Evolutionary conservation across 2,888 invertebrate genomes (phyloP), one percentile per base, ranked within the genome.

Genomic region (Branchellion lobata): DNA sequence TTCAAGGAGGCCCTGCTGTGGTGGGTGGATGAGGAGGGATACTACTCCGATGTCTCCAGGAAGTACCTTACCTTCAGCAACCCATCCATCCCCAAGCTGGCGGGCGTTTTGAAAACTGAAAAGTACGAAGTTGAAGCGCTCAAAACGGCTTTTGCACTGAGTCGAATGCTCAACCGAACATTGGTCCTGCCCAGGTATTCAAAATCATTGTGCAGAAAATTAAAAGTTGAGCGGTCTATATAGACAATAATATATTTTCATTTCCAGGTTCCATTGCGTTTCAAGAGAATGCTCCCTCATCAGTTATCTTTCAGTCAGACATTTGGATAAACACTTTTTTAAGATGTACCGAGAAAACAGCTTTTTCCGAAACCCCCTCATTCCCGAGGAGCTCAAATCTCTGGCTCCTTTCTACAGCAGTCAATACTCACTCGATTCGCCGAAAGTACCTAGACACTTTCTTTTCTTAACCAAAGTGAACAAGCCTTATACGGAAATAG

Each of bases 111-210:
- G 24, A 78, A 53, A 3, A 29, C 31, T 31, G 27, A 33, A 0
- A 31, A 36, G 24, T 31, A 40, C 31, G 80, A 77, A 71, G 21
- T 78, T 14, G 24, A 61, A 11, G 81, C 80, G 21, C 53, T 81
- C 14, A 77, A 77, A 24, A 68, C 61, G 2, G 81, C 76, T 1
- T 75, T 81, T 5, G 77, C 68, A n/a, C 36, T 81, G 0, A 71
- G 78, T 29, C 36, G 71, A 11, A 75, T 81, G n/a, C 73, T 80
- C 21, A 79, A 81, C 31, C 68, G 82, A 18, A 81, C 78, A 40
- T 51, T 82, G 14, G 80, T 82, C 40, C 40, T 82, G 31, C 82
- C 82, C n/a, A 80, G 79, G 79, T 82, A 80, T 47, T 29, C 27
- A 29, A 14, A 34, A 71, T 71, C n/a, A 31, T 31, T 71, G 31